Conservation (phyloP, 2,113 vertebrate genomes). For the Aythya baeri region DNA sequence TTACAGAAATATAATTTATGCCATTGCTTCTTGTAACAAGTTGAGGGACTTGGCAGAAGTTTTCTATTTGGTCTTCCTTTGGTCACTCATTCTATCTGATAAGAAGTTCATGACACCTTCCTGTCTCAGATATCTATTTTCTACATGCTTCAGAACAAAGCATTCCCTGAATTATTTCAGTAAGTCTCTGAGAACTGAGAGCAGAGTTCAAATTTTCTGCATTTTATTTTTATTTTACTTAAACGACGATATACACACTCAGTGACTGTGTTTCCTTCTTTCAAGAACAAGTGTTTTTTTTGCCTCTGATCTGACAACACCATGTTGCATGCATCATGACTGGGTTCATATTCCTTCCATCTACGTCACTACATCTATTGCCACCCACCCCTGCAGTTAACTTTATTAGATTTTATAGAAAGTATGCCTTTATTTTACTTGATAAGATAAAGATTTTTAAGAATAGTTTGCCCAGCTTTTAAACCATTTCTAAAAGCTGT, state of each 20-base stretch:
- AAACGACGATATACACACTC: background rate
- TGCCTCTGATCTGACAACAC: conserved; percentile 10
- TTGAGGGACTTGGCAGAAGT: background rate
- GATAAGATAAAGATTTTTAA: background rate
- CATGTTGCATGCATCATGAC: background rate
- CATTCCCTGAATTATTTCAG: background rate
- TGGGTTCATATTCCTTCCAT: background rate
- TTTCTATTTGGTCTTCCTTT: conserved; percentile 15
- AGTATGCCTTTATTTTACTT: background rate
- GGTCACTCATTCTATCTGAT: conserved; percentile 1
- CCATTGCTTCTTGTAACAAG: background rate
- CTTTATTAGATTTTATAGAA: background rate
- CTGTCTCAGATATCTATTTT: background rate
- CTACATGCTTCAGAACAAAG: background rate
- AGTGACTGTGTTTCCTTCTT: background rate
- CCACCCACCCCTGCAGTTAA: background rate
- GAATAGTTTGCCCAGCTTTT: background rate
- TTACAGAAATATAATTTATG: conserved; percentile 7
- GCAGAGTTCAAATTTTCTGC: background rate
- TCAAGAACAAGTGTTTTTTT: background rate
- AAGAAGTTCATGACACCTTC: background rate
- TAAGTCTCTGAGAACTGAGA: background rate
- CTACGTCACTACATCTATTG: background rate
- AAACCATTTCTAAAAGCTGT: background rate
- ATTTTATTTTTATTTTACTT: background rate